Percentiles rank a stretch among this genome's conserved stretches.
phyloP scores from a whole-genome alignment of 2,797 vertebrate genomes.

The Chelonia mydas region DNA sequence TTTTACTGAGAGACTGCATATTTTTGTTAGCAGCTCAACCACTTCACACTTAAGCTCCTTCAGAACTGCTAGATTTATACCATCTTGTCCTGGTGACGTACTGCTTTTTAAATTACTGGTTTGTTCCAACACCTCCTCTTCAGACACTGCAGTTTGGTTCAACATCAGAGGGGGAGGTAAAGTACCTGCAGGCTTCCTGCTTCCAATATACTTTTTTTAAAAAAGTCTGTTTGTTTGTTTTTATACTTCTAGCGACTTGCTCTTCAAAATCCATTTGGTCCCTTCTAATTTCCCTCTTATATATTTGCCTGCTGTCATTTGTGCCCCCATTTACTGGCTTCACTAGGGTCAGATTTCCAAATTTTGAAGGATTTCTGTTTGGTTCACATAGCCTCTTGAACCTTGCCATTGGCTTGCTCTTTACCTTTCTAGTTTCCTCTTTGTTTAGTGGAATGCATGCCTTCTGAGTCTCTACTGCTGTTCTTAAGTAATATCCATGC shows the following conservation, averaged over 20 bases:
- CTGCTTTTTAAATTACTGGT: neutral
- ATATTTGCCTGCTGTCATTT: no score
- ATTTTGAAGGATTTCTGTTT: neutral
- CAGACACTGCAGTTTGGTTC: neutral
- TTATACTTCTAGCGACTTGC: neutral
- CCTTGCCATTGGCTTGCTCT: neutral
- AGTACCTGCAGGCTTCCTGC: neutral
- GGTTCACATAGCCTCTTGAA: neutral
- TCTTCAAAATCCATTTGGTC: no score
- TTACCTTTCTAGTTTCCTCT: neutral
- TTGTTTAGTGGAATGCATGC: neutral
- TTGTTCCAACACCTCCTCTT: neutral
- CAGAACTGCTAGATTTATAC: neutral
- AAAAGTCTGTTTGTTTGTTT: neutral
- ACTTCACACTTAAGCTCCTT: neutral
- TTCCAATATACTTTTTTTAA: neutral
- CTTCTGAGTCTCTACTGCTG: neutral
- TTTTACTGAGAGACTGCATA: neutral
- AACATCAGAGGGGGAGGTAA: neutral
- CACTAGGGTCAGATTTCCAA: no score
- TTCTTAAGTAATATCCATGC: neutral
- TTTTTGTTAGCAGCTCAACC: neutral
- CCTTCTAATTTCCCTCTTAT: no score
- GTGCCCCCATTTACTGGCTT: no score
- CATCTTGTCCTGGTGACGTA: neutral